Conservation (phyloP, 2,113 vertebrate genomes). For the Trochalopteron elliotii region DNA sequence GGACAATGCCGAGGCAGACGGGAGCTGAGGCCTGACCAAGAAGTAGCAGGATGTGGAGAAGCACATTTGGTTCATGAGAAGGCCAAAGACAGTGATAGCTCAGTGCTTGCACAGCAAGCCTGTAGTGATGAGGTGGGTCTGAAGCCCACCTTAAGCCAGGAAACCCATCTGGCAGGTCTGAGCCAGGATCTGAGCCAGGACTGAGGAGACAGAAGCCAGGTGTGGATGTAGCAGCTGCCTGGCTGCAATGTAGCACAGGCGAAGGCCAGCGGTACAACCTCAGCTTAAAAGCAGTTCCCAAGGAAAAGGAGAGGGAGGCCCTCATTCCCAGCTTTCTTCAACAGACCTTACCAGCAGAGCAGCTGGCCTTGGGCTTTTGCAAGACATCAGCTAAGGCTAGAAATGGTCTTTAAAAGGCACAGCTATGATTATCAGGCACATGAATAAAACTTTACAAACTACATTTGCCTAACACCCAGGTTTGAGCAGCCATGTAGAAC, state of each 20-base stretch:
- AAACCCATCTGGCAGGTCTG: not conserved
- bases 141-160: not conserved
- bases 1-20: not conserved
- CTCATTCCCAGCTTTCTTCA: not conserved
- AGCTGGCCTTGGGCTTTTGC: not conserved
- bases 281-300: not conserved
- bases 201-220: not conserved
- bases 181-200: not conserved
- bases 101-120: not conserved
- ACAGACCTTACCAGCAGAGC: not conserved
- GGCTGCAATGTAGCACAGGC: fast-evolving
- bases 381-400: not conserved
- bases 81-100: not conserved
- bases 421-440: not conserved
- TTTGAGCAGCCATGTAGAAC: not conserved
- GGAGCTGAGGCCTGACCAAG: not conserved
- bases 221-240: not conserved
- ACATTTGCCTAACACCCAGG: not conserved
- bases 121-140: not conserved
- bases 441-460: not conserved
- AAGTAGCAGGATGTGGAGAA: not conserved
- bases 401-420: not conserved
- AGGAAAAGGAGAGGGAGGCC: not conserved
- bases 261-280: fast-evolving
- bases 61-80: not conserved